Conservation (phyloP, 2,113 vertebrate species). For the Neotragus pygmaeus region DNA sequence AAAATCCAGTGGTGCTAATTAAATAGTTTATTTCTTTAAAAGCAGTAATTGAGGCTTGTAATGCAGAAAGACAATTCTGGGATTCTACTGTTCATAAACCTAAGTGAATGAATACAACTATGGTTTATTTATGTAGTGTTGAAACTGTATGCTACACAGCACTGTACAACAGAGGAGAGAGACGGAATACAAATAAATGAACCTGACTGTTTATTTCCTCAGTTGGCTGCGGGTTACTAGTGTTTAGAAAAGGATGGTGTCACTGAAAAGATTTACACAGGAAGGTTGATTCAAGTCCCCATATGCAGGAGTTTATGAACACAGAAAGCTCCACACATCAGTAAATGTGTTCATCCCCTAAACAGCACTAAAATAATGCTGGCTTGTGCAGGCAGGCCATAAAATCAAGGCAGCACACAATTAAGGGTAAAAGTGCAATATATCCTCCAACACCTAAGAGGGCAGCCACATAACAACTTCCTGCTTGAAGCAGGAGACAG, state of each 20-base stretch:
- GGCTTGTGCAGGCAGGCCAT: not conserved
- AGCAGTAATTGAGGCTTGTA: slow-evolving; percentile 38
- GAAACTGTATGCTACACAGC: not conserved
- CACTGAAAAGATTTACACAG: slow-evolving; percentile 39
- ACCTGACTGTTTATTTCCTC: slow-evolving; percentile 50
- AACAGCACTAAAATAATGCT: not conserved
- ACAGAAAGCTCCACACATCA: slow-evolving; percentile 22
- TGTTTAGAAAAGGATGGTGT: slow-evolving; percentile 38
- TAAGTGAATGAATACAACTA: not conserved
- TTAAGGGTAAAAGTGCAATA: not conserved
- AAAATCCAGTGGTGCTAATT: slow-evolving; percentile 50
- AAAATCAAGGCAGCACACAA: slow-evolving; percentile 30
- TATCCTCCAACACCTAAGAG: slow-evolving; percentile 31
- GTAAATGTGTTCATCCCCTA: not conserved
- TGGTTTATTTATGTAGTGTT: slow-evolving; percentile 41
- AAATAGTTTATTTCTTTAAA: slow-evolving; percentile 59
- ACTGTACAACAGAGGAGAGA: not conserved
- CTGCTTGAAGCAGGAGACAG: not conserved
- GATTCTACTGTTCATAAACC: slow-evolving; percentile 52
- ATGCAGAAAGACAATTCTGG: slow-evolving; percentile 35
- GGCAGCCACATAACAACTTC: not conserved
- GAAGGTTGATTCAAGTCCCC: slow-evolving; percentile 40
- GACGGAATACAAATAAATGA: not conserved
- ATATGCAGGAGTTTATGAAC: slow-evolving; percentile 40
- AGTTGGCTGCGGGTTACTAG: not conserved